phyloP scores from a whole-genome alignment of 2,113 vertebrate genomes.

The Corythoichthys intestinalis region DNA sequence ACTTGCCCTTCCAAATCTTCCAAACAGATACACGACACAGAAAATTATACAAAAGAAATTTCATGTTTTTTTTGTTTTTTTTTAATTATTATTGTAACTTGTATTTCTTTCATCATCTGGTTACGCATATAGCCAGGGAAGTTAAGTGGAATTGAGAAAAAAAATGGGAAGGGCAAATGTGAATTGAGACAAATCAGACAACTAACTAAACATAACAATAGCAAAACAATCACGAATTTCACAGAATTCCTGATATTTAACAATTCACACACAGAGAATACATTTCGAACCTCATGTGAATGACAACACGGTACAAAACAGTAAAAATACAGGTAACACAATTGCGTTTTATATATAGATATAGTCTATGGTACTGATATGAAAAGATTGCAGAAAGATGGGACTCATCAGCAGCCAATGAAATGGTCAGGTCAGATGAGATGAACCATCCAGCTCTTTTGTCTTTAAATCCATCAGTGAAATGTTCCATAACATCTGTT shows the following conservation, averaged over 20 bases:
- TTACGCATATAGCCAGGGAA: constrained; percentile 13
- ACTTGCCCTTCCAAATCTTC: constrained; percentile 50
- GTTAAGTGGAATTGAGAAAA: constrained; percentile 31
- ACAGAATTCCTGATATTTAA: constrained; percentile 69
- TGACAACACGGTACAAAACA: constrained; percentile 71
- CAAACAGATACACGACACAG: constrained; percentile 7
- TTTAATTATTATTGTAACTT: neutral
- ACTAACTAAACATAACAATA: constrained; percentile 64
- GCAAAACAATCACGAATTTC: constrained; percentile 69
- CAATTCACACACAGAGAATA: constrained; percentile 66
- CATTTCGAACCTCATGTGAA: constrained; percentile 71
- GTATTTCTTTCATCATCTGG: neutral
- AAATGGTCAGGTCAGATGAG: constrained; percentile 37
- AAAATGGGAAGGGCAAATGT: constrained; percentile 22
- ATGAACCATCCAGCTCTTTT: neutral
- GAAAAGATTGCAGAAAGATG: constrained; percentile 48
- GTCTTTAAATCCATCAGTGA: neutral
- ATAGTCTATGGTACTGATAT: constrained; percentile 54
- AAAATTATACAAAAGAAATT: neutral
- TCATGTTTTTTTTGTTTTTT: neutral
- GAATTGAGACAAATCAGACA: constrained; percentile 49
- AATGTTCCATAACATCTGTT: neutral
- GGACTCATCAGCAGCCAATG: constrained; percentile 41
- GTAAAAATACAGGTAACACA: constrained; percentile 69
- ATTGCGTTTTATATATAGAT: constrained; percentile 53